Percentiles rank a stretch among this genome's conserved stretches.
Conservation (phyloP, 2,888 invertebrate genomes). For the Leptura quadrifasciata region DNA sequence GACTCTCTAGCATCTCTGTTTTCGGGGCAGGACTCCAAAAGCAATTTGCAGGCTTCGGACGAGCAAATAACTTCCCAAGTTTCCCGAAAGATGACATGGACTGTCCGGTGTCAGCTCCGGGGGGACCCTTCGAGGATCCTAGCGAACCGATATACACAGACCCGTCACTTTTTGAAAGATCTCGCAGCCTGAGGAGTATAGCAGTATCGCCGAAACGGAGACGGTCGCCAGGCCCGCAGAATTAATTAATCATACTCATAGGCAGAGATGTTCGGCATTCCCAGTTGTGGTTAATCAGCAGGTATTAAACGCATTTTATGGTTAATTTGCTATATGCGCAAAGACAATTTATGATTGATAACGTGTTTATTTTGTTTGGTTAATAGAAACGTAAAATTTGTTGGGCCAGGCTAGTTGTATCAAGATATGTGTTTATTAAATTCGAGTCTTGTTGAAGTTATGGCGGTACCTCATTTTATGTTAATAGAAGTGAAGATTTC, state of each 20-base stretch:
- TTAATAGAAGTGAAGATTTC: too few relatives aligned
- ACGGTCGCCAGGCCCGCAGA: constrained; percentile 56
- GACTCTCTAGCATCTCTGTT: constrained; percentile 78
- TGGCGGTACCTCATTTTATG: too few relatives aligned
- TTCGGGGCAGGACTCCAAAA: constrained; percentile 83
- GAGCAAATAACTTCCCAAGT: constrained; percentile 67
- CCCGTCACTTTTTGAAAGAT: constrained; percentile 91
- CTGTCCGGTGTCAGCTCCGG: constrained; percentile 66
- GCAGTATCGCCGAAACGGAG: constrained; percentile 74
- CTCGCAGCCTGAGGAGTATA: constrained; percentile 82
- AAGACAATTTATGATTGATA: neutral
- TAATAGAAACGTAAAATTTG: neutral
- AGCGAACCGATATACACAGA: constrained; percentile 96
- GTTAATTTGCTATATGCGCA: constrained; percentile 7
- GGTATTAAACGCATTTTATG: neutral
- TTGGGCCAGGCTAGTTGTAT: neutral
- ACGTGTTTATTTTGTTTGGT: neutral
- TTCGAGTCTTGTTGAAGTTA: too few relatives aligned
- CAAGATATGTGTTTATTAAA: too few relatives aligned
- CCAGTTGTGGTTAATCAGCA: neutral
- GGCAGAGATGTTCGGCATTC: constrained; percentile 28
- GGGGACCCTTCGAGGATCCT: constrained; percentile 85
- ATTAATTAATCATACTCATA: constrained; percentile 41
- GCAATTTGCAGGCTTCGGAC: constrained; percentile 72
- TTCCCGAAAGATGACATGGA: constrained; percentile 67